Conservation (phyloP, 2,113 vertebrate genomes). For the Ciconia stormi region DNA sequence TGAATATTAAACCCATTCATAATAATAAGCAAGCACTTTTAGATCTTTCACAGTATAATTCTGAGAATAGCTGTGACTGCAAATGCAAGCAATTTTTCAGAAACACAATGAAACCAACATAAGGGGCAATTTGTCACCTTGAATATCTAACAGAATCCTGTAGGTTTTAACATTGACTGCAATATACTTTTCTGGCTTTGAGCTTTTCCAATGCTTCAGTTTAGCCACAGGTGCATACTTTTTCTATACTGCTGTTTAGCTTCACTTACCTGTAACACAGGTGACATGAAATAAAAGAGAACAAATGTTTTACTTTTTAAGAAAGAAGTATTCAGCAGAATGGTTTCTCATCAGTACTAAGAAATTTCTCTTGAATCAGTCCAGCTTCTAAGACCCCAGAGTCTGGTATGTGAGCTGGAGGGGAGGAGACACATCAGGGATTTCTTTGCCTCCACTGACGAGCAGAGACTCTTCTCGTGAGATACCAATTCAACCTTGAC, state of each 20-base stretch:
- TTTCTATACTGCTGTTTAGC: background rate
- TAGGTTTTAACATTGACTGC: background rate
- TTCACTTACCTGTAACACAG: background rate
- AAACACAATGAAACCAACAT: background rate
- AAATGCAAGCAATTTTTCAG: background rate
- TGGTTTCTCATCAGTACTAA: background rate
- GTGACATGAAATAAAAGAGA: background rate
- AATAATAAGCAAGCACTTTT: background rate
- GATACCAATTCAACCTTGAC: background rate
- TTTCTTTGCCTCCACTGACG: background rate
- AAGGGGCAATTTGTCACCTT: background rate
- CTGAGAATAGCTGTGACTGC: slow-evolving; percentile 2
- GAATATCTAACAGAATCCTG: background rate
- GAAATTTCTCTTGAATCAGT: background rate
- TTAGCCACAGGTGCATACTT: background rate
- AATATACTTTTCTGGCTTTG: background rate
- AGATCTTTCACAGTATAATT: background rate
- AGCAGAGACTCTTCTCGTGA: background rate
- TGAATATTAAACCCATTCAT: slow-evolving; percentile 39
- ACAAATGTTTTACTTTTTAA: background rate
- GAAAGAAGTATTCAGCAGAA: background rate
- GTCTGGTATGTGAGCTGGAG: background rate
- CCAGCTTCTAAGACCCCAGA: background rate
- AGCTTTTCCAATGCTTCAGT: background rate
- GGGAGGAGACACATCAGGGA: background rate